Base-by-base conservation (phyloP, 2,797 vertebrate species). In the Clarias laeviceps region DNA sequence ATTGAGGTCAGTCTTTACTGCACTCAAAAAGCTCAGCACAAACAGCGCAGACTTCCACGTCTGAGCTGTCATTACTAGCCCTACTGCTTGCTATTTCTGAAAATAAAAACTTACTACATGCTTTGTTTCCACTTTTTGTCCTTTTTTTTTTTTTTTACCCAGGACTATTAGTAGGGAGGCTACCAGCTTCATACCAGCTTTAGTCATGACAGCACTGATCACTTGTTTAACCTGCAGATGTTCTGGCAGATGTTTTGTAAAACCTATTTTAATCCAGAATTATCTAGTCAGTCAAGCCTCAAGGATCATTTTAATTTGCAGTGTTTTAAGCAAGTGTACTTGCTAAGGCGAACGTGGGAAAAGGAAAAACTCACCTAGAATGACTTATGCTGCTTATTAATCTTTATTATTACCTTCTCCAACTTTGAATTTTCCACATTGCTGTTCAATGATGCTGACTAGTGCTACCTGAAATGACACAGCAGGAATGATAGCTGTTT, bases 1-100 rank as follows among this genome's bases (percentile, higher is more conserved):
- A 87, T 88, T 92, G 90, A 92, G 90, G 90, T 92, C 90, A 92
- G 87, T 83, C 82, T 89, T 90, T 86, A 87, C 84, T 86, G 87
- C 89, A n/a, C 37, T 74, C 83, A 87, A 74, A 84, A 83, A 87
- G 85, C 87, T 84, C 81, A 82, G 65, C 45, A 68, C 59, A 56
- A 64, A 64, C 37, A 84, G 76, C 27, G 9, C 24, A 64, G 78
- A 50, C 56, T 84, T 85, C 88, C 79, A 84, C 81, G 73, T 85
- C 73, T 59, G 61, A 74, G 37, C 78, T 32, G 65, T 69, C 79
- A 66, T 50, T 65, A 59, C 45, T 50, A 50, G 45, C 54, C 1
- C 59, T 83, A 27, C 85, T 45, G n/a, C 62, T 64, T 20, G 57
- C 61, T 84, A 65, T 66, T 80, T n/a, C 40, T 27, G 50, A 6